A percentile compares a stretch with the other conserved stretches of the same genome.
Evolutionary conservation across 2,797 vertebrate species (phyloP).

Genomic region (Onychomys arenicola): DNA sequence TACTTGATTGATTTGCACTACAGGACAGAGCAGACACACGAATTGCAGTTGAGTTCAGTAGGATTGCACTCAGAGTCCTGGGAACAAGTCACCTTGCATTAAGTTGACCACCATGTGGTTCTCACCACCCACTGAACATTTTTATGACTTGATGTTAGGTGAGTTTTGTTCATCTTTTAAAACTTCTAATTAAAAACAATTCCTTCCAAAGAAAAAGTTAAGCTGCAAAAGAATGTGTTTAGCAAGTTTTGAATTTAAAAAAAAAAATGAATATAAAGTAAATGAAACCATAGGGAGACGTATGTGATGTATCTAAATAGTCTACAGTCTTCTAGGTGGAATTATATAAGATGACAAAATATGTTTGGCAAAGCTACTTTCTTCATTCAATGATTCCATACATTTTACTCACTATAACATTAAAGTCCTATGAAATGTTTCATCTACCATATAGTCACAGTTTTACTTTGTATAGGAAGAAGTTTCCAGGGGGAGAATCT

Average conservation of each 20-base stretch:
- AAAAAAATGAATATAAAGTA: neutral
- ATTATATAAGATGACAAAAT: neutral
- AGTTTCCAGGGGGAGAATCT: neutral
- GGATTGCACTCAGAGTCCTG: slow-evolving; percentile 57
- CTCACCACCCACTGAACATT: neutral
- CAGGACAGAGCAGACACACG: slow-evolving; percentile 50
- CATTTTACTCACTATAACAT: slow-evolving; percentile 45
- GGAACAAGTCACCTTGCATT: slow-evolving; percentile 30
- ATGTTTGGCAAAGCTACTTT: neutral
- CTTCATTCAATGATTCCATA: neutral
- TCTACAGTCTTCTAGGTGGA: neutral
- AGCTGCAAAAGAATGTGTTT: slow-evolving; percentile 49
- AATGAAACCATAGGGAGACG: slow-evolving; percentile 26
- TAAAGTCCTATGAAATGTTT: slow-evolving; percentile 45
- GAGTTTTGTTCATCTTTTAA: slow-evolving; percentile 2
- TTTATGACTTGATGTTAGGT: slow-evolving; percentile 40
- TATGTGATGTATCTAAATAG: slow-evolving; percentile 44
- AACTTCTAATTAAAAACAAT: slow-evolving; percentile 55
- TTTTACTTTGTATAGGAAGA: slow-evolving; percentile 6
- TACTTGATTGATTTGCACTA: slow-evolving; percentile 73
- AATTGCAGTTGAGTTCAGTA: slow-evolving; percentile 68
- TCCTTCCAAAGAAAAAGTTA: slow-evolving; percentile 55
- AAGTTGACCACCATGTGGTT: neutral
- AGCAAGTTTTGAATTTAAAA: slow-evolving; percentile 25
- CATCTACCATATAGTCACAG: neutral